Evolutionary conservation across 2,797 vertebrate genomes (phyloP).

Genomic region (Muscicapa comitata): DNA sequence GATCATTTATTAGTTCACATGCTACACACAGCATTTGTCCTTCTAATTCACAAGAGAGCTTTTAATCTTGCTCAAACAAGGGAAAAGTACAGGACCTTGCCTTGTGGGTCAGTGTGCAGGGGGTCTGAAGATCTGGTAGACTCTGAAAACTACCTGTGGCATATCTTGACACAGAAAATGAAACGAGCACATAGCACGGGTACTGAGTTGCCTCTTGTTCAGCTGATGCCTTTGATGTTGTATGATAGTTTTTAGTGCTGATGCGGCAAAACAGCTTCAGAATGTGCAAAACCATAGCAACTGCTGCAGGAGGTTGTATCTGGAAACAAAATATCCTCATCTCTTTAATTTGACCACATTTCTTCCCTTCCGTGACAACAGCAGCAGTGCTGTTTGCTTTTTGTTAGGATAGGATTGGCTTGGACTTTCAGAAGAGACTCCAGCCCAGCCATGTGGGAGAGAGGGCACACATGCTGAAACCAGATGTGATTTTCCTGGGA

Average conservation of each 20-base stretch:
- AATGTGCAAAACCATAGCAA: conserved; percentile 42
- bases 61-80: not conserved
- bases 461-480: not conserved
- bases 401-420: not conserved
- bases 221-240: conserved; percentile 5
- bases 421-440: not conserved
- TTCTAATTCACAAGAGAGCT: not conserved
- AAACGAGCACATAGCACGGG: not conserved
- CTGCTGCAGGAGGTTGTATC: not conserved
- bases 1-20: not conserved
- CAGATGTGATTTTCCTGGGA: not conserved
- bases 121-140: not conserved
- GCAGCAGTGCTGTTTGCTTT: not conserved
- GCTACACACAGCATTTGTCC: not conserved
- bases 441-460: not conserved
- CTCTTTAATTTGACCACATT: not conserved
- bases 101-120: not conserved
- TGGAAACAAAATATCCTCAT: not conserved
- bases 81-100: not conserved
- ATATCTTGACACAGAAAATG: not conserved
- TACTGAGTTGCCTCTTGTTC: not conserved
- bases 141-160: not conserved
- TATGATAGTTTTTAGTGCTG: not conserved
- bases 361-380: not conserved
- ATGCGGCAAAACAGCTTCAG: not conserved